Evolutionary conservation across 2,797 vertebrate genomes (phyloP).

Genomic region (Threskiornis aethiopicus): DNA sequence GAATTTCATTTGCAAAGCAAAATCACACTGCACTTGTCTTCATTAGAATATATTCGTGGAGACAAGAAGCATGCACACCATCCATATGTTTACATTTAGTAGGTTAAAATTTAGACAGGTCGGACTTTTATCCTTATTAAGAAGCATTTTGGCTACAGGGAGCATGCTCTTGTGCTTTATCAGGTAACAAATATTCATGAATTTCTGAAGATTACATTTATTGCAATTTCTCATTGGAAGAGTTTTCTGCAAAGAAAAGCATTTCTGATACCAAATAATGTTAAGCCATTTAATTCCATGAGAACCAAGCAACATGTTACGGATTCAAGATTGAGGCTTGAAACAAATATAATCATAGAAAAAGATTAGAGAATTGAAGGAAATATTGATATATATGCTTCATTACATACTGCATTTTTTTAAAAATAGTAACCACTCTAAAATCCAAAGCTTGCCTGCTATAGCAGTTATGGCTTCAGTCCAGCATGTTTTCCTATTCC

Average conservation of each 20-base stretch:
- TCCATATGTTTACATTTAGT: not conserved
- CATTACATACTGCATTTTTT: not conserved
- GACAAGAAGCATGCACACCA: not conserved
- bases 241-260: not conserved
- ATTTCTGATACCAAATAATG: not conserved
- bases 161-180: not conserved
- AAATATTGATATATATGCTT: not conserved
- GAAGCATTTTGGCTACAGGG: not conserved
- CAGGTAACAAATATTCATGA: not conserved
- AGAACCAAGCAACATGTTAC: not conserved
- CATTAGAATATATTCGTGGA: not conserved
- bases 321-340: not conserved
- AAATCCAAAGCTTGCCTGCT: not conserved
- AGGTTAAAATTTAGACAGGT: not conserved
- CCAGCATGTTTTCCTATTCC: not conserved
- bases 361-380: not conserved
- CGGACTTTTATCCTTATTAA: slow-evolving; percentile 3
- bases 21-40: not conserved
- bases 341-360: not conserved
- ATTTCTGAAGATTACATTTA: not conserved
- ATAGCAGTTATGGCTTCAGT: not conserved
- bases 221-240: not conserved
- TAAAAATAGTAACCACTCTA: not conserved
- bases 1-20: slow-evolving; percentile 23
- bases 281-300: not conserved